Base-by-base conservation (phyloP, 2,797 vertebrate species). In the Eidolon dupreanum region DNA sequence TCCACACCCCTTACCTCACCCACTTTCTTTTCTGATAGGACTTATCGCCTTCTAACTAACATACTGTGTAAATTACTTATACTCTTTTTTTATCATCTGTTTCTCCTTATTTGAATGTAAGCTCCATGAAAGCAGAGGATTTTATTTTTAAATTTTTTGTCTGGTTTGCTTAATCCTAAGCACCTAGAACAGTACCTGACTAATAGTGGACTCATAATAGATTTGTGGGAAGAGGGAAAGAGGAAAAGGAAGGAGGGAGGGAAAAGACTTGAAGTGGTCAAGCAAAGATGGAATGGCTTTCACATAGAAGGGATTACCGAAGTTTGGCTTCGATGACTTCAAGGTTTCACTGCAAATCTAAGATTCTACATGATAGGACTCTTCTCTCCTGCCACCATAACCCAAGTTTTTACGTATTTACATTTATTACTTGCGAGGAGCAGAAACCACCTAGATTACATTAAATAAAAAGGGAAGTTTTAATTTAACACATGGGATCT, bases 101-200 rank as follows among this genome's bases (percentile, higher is more conserved):
- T 95, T 74, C 57, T 66, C n/a, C 15, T 84, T n/a, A 46, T 24
- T 73, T 49, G 51, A 63, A n/a, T 36, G 15, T 63, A 78, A 90
- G 24, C 31, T 70, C 65, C 79, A 20, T n/a, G 26, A 89, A 94
- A 41, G 28, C 63, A 55, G 51, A 73, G 24, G 33, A 31, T 33
- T 71, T 75, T 77, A 26, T 31, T 31, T 51, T 46, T 24, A 8
- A 26, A 13, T 22, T 61, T 49, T 89, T 66, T 33, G 28, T 51
- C 17, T 63, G 22, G 38, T 88, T 92, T 95, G 36, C 43, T 77
- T 68, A 88, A 93, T 82, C n/a, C 49, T n/a, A 90, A 88, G 26
- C 24, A 71, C 82, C 49, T 15, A 49, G 83, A 78, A 63, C n/a
- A 79, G 46, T 49, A 16, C 51, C 86, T 88, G 43, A 33, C 43